phyloP scores from a whole-genome alignment of 1,140 invertebrate species.

The Globodera ellingtonae region DNA sequence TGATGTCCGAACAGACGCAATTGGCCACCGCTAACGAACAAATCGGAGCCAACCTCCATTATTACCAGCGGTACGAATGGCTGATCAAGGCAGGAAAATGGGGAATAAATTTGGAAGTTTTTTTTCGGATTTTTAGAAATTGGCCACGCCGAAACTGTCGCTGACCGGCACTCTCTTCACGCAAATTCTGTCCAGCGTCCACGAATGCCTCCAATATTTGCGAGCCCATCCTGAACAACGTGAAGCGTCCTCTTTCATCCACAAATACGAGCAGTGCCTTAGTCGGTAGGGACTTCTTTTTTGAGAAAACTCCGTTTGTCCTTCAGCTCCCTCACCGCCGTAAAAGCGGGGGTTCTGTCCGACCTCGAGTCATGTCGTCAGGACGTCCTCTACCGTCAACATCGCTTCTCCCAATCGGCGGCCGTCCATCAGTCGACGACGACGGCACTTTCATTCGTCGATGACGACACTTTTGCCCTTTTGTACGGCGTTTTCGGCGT shows the following conservation, averaged over 20 bases:
- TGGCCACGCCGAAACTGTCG: conserved; percentile 51
- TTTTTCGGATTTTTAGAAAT: conserved; percentile 39
- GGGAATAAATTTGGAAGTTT: not conserved
- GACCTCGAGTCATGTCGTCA: conserved; percentile 54
- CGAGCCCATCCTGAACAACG: conserved; percentile 54
- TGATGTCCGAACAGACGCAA: conserved; percentile 62
- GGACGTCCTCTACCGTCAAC: conserved; percentile 56
- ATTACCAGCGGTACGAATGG: conserved; percentile 64
- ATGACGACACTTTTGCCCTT: conserved; percentile 61
- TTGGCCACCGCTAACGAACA: conserved; percentile 58
- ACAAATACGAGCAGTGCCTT: conserved; percentile 63
- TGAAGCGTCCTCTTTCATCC: conserved; percentile 54
- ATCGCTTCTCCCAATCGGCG: conserved; percentile 1
- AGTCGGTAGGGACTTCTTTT: conserved; percentile 51
- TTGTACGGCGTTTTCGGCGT: conserved; percentile 63
- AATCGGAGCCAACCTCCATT: conserved; percentile 63
- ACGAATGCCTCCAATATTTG: conserved; percentile 60
- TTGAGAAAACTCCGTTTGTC: conserved; percentile 8
- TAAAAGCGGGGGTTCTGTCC: conserved; percentile 56
- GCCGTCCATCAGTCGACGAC: not conserved
- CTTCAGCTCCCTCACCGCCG: conserved; percentile 61
- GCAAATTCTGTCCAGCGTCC: conserved; percentile 62
- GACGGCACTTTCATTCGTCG: conserved; percentile 33
- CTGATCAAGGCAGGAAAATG: conserved; percentile 55
- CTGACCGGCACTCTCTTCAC: conserved; percentile 61